These are phyloP conservation scores for Semotilus atromaculatus DNA, from an alignment of 2,797 vertebrate genomes.

Conservation along the genomic window DNA sequence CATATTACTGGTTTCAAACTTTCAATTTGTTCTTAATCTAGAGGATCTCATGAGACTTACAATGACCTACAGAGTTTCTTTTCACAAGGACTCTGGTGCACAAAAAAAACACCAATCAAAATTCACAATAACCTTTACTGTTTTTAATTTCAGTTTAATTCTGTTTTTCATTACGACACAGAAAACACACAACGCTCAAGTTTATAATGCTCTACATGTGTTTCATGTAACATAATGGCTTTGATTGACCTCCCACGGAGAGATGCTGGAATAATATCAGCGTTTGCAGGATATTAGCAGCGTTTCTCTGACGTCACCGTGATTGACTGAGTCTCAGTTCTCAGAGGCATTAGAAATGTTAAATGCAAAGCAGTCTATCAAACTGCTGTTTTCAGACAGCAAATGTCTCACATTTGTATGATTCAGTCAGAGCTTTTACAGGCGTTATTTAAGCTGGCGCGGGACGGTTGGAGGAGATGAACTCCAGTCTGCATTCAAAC, in stretches of 20 bases:
- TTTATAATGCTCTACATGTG: constrained; percentile 1
- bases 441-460: constrained; percentile 62
- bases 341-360: background rate
- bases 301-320: background rate
- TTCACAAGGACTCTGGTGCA: background rate
- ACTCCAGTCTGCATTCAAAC: constrained; percentile 64
- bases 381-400: constrained; percentile 61
- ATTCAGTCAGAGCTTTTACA: constrained; percentile 58
- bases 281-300: constrained; percentile 3
- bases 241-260: constrained; percentile 12
- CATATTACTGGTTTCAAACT: background rate
- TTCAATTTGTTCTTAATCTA: background rate
- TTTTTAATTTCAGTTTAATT: background rate
- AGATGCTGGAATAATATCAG: background rate
- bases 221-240: background rate
- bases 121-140: background rate
- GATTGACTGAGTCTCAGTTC: constrained; percentile 1
- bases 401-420: constrained; percentile 58
- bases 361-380: constrained; percentile 47
- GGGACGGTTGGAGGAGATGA: constrained; percentile 53
- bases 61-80: background rate
- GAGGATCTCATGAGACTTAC: background rate
- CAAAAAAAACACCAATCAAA: background rate
- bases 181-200: background rate
- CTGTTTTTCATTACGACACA: constrained; percentile 22